Evolutionary conservation across 1,140 invertebrate genomes (phyloP).

Genomic region (Gyrodactylus salaris): DNA sequence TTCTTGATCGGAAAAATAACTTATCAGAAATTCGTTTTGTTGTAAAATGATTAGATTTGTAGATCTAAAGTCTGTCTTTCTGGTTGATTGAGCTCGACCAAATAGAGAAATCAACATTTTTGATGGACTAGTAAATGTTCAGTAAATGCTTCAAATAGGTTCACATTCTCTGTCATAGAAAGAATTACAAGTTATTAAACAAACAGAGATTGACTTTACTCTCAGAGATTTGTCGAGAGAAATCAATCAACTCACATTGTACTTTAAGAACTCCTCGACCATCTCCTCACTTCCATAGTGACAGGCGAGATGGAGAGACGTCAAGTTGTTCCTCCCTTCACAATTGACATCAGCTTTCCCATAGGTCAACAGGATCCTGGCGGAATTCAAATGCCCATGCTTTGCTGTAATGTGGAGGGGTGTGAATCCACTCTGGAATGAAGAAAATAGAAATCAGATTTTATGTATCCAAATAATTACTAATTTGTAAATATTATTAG

Average conservation of each 20-base stretch:
- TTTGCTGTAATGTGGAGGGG: constrained; percentile 53
- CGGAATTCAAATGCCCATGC: constrained; percentile 87
- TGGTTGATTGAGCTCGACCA: no score
- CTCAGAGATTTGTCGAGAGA: no score
- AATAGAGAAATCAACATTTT: no score
- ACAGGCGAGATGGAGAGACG: constrained; percentile 79
- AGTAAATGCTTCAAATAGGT: no score
- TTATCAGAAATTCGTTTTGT: no score
- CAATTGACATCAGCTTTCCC: constrained; percentile 34
- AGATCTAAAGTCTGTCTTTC: no score
- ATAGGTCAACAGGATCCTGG: constrained; percentile 68
- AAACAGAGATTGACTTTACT: not conserved
- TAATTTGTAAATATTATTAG: not conserved
- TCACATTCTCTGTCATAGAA: no score
- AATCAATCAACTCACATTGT: no score
- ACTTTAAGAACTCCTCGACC: constrained; percentile 72
- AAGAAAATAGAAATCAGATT: constrained; percentile 9
- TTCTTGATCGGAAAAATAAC: no score
- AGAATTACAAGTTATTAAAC: not conserved
- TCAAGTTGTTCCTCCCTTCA: constrained; percentile 46
- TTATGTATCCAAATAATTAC: not conserved
- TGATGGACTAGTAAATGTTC: no score
- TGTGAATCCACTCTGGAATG: constrained; percentile 51
- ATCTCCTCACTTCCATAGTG: constrained; percentile 57
- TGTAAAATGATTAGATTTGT: no score